Base-by-base conservation (phyloP, 2,113 vertebrate species). In the Takifugu bimaculatus region DNA sequence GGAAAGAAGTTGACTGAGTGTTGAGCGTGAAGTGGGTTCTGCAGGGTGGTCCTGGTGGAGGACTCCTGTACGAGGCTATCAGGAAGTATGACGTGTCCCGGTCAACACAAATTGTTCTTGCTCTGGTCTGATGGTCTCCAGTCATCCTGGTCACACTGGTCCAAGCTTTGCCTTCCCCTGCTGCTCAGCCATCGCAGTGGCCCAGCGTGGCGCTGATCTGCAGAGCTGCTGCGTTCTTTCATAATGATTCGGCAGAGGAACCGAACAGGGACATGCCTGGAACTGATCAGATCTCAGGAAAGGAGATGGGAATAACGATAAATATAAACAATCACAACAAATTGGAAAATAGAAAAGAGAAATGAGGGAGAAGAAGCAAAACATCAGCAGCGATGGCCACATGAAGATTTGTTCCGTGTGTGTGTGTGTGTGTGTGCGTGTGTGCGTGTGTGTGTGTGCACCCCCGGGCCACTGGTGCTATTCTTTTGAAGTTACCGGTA, bases 401-500 rank as follows among this genome's bases (percentile, higher is more conserved):
- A 87, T 88, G 74, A 86, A 81, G 60, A 55, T 60, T 53, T 53
- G 66, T 72, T 64, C 54, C 57, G 53, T 60, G 14, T 55, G 44
- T 55, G 27, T 58, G 35, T 58, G 35, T 58, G 45, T 65, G 35
- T 7, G n/a, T 26, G 15, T 20, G 58, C 26, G 29, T 26, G 58
- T 28, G 39, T 57, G 61, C 66, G 50, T 50, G 29, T 66, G 54
- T 76, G 72, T 80, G 74, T 77, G 81, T 76, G 74, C 79, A 60
- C 68, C 68, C 78, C 63, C 72, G 44, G 12, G 44, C 44, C 44
- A 9, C 44, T 70, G 60, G 50, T 66, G 63, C 74, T 65, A 50
- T 74, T 80, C 81, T 84, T 88, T 88, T 88, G 81, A 88, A 82
- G 83, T 85, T 84, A 73, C 69, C 78, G 20, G 20, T 20, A 20